A percentile compares a stretch with the other conserved stretches of the same genome.
Conservation (phyloP, 37 sponge, comb jelly and placozoan genomes). For the Chondrosia reniformis region DNA sequence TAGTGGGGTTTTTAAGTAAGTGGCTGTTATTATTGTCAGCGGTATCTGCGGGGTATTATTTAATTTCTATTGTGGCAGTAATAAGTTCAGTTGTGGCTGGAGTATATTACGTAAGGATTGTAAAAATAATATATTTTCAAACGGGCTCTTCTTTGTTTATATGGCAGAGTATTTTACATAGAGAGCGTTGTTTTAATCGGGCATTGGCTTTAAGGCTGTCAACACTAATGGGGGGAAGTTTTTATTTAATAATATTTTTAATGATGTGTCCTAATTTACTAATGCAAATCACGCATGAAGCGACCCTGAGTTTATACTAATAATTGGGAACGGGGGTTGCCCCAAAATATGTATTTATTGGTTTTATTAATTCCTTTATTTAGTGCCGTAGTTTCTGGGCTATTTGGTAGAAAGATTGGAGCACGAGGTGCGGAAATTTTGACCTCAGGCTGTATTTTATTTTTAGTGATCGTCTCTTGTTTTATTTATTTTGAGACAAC, state of each 20-base stretch:
- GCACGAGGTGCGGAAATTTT: conserved; percentile 42
- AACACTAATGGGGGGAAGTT: conserved; percentile 39
- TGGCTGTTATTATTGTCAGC: conserved; percentile 61
- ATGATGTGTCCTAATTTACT: conserved; percentile 51
- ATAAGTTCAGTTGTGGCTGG: conserved; percentile 69
- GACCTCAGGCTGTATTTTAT: conserved; percentile 45
- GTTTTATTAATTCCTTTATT: conserved; percentile 66
- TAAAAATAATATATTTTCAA: conserved; percentile 77
- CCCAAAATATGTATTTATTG: conserved; percentile 59
- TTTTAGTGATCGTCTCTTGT: conserved; percentile 36
- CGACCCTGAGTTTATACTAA: conserved; percentile 52
- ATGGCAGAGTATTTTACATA: conserved; percentile 44
- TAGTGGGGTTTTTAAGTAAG: conserved; percentile 73
- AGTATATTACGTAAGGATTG: conserved; percentile 79
- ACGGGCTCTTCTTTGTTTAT: conserved; percentile 50
- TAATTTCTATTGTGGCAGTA: conserved; percentile 49
- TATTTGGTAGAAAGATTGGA: conserved; percentile 68
- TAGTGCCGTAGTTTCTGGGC: conserved; percentile 63
- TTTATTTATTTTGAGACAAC: conserved; percentile 59
- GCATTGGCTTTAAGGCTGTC: conserved; percentile 39
- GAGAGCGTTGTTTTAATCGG: neutral
- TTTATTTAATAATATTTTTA: conserved; percentile 56
- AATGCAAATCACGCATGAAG: conserved; percentile 55
- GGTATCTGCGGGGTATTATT: conserved; percentile 64
- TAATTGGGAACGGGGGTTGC: neutral